These are phyloP conservation scores for Cerastis rubricosa DNA, from an alignment of 2,888 invertebrate genomes.

Conservation along the genomic window DNA sequence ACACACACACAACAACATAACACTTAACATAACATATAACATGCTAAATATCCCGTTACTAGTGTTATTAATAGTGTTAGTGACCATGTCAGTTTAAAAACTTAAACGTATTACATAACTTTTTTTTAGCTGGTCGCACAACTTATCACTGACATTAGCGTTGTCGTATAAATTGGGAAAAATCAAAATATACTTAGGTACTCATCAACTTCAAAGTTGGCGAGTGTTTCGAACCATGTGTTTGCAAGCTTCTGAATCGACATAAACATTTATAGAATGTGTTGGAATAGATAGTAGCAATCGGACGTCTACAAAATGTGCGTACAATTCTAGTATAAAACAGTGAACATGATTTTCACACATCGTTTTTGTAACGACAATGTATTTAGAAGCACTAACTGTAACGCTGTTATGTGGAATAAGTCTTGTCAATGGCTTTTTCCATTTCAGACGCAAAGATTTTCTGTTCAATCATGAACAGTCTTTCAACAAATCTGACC, in stretches of 20 bases:
- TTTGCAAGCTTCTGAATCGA: background rate
- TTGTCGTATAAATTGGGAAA: too few relatives aligned
- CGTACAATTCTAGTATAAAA: constrained; percentile 3
- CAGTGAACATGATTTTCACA: background rate
- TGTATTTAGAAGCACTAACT: constrained; percentile 5
- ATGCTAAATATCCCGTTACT: too few relatives aligned
- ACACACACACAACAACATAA: too few relatives aligned
- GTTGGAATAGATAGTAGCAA: background rate
- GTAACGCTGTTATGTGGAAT: constrained; percentile 2
- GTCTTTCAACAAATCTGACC: constrained; percentile 17
- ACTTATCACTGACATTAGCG: too few relatives aligned
- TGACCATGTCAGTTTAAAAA: too few relatives aligned
- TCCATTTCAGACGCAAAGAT: constrained; percentile 4
- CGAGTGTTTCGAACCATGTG: background rate
- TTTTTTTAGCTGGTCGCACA: too few relatives aligned
- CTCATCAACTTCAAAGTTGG: background rate
- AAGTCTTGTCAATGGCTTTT: background rate
- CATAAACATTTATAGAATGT: constrained; percentile 1
- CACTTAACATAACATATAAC: too few relatives aligned
- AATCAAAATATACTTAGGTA: too few relatives aligned
- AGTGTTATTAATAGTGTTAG: too few relatives aligned
- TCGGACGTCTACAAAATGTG: background rate
- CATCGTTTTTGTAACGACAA: background rate
- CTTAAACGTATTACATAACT: too few relatives aligned
- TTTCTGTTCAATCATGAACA: background rate